Evolutionary conservation across 1,140 invertebrate species (phyloP).

Genomic region (Globodera rostochiensis): DNA sequence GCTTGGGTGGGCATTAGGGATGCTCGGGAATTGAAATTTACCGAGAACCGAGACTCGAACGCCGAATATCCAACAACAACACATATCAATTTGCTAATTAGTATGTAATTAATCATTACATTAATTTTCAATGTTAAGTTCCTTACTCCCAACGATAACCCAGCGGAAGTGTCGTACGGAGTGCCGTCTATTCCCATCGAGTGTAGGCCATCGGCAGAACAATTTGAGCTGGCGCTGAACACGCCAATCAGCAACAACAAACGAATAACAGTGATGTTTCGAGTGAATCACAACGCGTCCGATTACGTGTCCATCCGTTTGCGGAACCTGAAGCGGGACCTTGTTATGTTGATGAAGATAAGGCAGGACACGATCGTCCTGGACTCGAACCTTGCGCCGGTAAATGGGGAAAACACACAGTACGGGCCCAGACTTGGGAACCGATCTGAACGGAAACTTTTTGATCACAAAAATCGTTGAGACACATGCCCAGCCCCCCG

Average conservation of each 20-base stretch:
- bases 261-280: neutral
- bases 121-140: neutral
- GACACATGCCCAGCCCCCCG: too few relatives aligned
- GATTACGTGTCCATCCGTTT: neutral
- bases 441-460: too few relatives aligned
- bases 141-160: neutral
- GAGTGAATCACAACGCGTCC: neutral
- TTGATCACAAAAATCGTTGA: too few relatives aligned
- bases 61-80: too few relatives aligned
- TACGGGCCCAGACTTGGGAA: too few relatives aligned
- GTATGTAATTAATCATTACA: too few relatives aligned
- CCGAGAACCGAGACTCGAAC: too few relatives aligned
- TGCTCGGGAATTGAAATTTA: too few relatives aligned
- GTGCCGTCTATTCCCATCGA: neutral
- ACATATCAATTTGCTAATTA: too few relatives aligned
- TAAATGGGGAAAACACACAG: neutral
- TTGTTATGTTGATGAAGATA: neutral
- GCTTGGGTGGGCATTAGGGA: slow-evolving; percentile 16
- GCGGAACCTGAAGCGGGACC: neutral
- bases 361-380: neutral
- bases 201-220: neutral
- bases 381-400: neutral
- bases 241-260: neutral
- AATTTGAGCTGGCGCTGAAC: neutral
- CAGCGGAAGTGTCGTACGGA: neutral